Percentiles rank a stretch among this genome's conserved stretches.
Evolutionary conservation across 2,888 invertebrate genomes (phyloP).

Genomic region (Vesta saturnalis): DNA sequence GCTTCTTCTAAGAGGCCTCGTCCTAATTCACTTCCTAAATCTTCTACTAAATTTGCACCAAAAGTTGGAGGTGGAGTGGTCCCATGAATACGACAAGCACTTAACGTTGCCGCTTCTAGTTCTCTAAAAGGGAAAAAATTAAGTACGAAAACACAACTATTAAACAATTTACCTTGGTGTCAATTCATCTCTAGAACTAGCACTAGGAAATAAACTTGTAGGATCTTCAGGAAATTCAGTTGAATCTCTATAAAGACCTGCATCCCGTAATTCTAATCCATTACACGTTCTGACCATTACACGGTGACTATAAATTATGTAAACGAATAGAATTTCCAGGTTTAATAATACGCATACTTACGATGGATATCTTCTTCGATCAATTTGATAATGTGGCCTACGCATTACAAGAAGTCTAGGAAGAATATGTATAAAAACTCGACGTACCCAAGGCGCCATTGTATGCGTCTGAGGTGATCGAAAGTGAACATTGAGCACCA

Average conservation of each 20-base stretch:
- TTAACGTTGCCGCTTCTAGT: slow-evolving; percentile 66
- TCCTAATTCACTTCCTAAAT: slow-evolving; percentile 60
- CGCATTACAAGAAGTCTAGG: slow-evolving; percentile 94
- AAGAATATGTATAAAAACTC: slow-evolving; percentile 95
- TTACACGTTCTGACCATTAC: slow-evolving; percentile 83
- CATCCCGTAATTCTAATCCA: slow-evolving; percentile 76
- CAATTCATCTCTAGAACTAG: slow-evolving; percentile 67
- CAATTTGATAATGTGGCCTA: slow-evolving; percentile 75
- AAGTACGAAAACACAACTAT: background rate
- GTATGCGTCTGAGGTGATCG: slow-evolving; percentile 97
- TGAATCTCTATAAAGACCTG: slow-evolving; percentile 55
- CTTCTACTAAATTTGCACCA: slow-evolving; percentile 63
- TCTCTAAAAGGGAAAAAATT: slow-evolving; percentile 58
- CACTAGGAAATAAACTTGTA: slow-evolving; percentile 66
- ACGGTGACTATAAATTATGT: slow-evolving; percentile 58
- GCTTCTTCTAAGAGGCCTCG: slow-evolving; percentile 52
- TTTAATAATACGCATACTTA: slow-evolving; percentile 18
- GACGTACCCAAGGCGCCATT: slow-evolving; percentile 96
- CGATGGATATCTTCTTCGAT: slow-evolving; percentile 66
- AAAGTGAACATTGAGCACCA: slow-evolving; percentile 97
- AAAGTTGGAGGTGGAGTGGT: slow-evolving; percentile 68
- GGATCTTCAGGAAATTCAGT: slow-evolving; percentile 60
- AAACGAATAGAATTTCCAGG: background rate
- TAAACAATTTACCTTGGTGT: slow-evolving; percentile 63
- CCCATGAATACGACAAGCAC: slow-evolving; percentile 69